Evolutionary conservation across 2,888 invertebrate genomes (phyloP).

Genomic region (Serrognathus titanus): DNA sequence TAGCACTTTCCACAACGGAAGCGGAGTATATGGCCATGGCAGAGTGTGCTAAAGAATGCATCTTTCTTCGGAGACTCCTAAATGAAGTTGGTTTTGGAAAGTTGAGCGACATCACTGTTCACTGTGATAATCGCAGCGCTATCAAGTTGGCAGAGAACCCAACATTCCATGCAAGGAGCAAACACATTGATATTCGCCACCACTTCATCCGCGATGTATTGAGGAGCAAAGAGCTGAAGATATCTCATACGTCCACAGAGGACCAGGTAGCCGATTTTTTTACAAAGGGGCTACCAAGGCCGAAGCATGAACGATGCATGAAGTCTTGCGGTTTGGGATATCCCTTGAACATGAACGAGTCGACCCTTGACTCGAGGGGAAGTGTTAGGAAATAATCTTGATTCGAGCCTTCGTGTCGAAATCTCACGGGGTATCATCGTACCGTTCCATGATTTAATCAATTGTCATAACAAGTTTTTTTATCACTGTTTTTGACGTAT

Average conservation of each 20-base stretch:
- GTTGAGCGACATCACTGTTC: not conserved
- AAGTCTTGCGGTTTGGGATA: no score
- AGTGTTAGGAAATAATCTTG: no score
- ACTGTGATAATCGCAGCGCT: constrained; percentile 12
- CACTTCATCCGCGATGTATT: constrained; percentile 13
- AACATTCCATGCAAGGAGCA: constrained; percentile 15
- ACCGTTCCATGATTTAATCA: no score
- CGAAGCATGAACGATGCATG: not conserved
- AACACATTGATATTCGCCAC: constrained; percentile 18
- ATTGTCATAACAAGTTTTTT: no score
- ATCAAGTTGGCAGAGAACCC: constrained; percentile 15
- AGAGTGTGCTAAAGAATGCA: constrained; percentile 8
- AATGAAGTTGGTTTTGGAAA: constrained; percentile 6
- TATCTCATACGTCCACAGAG: constrained; percentile 6
- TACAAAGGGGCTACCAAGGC: constrained; percentile 9
- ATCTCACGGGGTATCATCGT: no score
- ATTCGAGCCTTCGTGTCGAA: no score
- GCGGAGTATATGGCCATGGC: no score
- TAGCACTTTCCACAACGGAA: no score
- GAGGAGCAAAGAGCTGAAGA: not conserved
- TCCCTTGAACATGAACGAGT: no score
- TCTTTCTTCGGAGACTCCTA: constrained; percentile 10
- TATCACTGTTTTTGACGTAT: no score
- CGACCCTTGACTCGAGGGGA: no score
- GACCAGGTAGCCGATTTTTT: constrained; percentile 12